Percentiles rank a stretch among this genome's conserved stretches.
These are phyloP conservation scores for Cheilosia variabilis DNA, from an alignment of 2,888 invertebrate species.

Conservation along the genomic window DNA sequence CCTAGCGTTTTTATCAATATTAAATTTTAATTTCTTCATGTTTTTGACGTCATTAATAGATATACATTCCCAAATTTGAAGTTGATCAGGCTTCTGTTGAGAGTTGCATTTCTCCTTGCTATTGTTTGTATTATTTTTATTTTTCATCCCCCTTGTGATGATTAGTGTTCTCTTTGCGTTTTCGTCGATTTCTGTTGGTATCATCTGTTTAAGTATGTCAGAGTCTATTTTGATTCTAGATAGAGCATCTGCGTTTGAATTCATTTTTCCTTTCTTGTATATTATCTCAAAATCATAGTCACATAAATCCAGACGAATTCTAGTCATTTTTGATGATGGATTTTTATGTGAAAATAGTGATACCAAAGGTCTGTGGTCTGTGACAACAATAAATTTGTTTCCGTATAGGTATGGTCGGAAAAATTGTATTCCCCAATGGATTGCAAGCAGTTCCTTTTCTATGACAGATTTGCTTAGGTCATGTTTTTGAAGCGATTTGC, in stretches of 20 bases:
- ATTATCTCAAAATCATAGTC: slow-evolving; percentile 76
- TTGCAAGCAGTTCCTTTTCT: slow-evolving; percentile 77
- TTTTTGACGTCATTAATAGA: neutral
- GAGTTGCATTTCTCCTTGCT: neutral
- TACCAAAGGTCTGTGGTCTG: slow-evolving; percentile 78
- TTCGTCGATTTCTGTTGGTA: slow-evolving; percentile 9
- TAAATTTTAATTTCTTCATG: too few species aligned
- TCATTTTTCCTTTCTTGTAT: slow-evolving; percentile 1
- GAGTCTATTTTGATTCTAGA: slow-evolving; percentile 31
- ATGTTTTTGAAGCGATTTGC: slow-evolving; percentile 76
- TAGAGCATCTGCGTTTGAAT: slow-evolving; percentile 13
- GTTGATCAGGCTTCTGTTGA: too few species aligned
- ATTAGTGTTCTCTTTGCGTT: neutral
- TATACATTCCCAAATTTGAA: slow-evolving; percentile 11
- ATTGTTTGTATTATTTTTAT: neutral
- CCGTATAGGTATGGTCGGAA: slow-evolving; percentile 79
- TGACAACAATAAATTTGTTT: slow-evolving; percentile 77
- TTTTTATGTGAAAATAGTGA: slow-evolving; percentile 76
- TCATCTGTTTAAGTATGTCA: slow-evolving; percentile 26
- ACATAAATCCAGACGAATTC: slow-evolving; percentile 77
- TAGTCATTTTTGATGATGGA: slow-evolving; percentile 76
- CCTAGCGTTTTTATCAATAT: too few species aligned
- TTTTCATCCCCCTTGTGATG: neutral
- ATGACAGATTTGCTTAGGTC: slow-evolving; percentile 74
- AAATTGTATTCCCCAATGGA: slow-evolving; percentile 76